phyloP scores from a whole-genome alignment of 2,888 invertebrate species.

The Achlya flavicornis region DNA sequence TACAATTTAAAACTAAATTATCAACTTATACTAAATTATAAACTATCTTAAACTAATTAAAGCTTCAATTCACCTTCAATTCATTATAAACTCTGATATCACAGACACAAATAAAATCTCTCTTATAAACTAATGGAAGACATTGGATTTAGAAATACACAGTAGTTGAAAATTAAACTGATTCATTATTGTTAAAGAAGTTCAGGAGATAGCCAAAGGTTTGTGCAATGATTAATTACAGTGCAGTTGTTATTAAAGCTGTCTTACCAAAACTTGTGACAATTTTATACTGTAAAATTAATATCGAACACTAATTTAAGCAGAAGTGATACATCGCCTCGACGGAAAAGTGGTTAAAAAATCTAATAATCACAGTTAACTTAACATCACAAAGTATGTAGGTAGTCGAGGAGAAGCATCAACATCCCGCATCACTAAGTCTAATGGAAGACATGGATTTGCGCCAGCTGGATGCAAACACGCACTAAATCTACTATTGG shows the following conservation, averaged over 20 bases:
- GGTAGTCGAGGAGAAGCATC: slow-evolving; percentile 40
- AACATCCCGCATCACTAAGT: slow-evolving; percentile 65
- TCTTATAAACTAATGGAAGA: slow-evolving; percentile 75
- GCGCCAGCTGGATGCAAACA: slow-evolving; percentile 44
- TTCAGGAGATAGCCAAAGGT: slow-evolving; percentile 62
- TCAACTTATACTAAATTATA: slow-evolving; percentile 14
- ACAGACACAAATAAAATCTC: slow-evolving; percentile 62
- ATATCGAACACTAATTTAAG: slow-evolving; percentile 60
- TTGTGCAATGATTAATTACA: slow-evolving; percentile 75
- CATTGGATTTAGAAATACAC: slow-evolving; percentile 56
- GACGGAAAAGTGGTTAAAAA: slow-evolving; percentile 43
- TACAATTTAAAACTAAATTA: background rate
- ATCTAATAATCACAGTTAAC: slow-evolving; percentile 31
- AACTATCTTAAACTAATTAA: slow-evolving; percentile 62
- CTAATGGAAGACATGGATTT: slow-evolving; percentile 79
- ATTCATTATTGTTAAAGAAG: slow-evolving; percentile 40
- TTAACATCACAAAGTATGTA: slow-evolving; percentile 45
- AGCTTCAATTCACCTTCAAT: slow-evolving; percentile 52
- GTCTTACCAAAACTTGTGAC: slow-evolving; percentile 80
- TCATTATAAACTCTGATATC: slow-evolving; percentile 63
- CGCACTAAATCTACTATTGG: slow-evolving; percentile 74
- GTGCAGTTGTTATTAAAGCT: slow-evolving; percentile 80
- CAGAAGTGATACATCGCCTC: slow-evolving; percentile 47
- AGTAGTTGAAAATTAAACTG: slow-evolving; percentile 29
- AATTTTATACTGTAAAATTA: slow-evolving; percentile 66